Evolutionary conservation across 2,113 vertebrate species (phyloP).

Genomic region (Prinia subflava): DNA sequence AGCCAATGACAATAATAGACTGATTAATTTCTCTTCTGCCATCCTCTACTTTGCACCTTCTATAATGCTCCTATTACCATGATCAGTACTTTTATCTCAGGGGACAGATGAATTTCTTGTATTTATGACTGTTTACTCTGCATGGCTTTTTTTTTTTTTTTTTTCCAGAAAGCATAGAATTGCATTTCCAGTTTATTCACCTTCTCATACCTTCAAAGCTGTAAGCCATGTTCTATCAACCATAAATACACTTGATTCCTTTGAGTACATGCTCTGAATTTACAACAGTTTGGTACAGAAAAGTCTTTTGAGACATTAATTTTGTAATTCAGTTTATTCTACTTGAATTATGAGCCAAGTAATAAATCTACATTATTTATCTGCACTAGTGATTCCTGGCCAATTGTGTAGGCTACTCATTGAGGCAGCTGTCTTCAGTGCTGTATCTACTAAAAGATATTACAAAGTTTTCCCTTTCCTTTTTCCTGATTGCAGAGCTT

Average conservation of each 20-base stretch:
- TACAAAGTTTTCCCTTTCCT: neutral
- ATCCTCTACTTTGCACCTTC: neutral
- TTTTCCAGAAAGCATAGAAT: neutral
- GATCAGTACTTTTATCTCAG: conserved; percentile 32
- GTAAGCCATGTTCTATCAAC: conserved; percentile 58
- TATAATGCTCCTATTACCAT: neutral
- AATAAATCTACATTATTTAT: conserved; percentile 68
- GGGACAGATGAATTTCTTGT: conserved; percentile 14
- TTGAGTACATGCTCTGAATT: conserved; percentile 52
- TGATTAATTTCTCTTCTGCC: conserved; percentile 19
- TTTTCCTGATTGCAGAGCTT: neutral
- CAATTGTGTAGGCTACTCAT: conserved; percentile 9
- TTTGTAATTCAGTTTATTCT: conserved; percentile 55
- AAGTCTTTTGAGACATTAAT: conserved; percentile 51
- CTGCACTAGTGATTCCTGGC: conserved; percentile 41
- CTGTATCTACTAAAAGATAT: neutral
- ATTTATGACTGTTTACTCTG: conserved; percentile 34
- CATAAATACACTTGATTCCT: conserved; percentile 57
- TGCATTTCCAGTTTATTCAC: conserved; percentile 42
- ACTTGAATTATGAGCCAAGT: conserved; percentile 51
- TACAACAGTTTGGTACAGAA: conserved; percentile 32
- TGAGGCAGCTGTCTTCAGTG: neutral
- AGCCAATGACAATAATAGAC: neutral
- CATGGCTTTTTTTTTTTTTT: conserved; percentile 48
- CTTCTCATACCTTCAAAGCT: conserved; percentile 50